Base-by-base conservation (phyloP, 2,113 vertebrate species). In the Oncorhynchus mykiss region DNA sequence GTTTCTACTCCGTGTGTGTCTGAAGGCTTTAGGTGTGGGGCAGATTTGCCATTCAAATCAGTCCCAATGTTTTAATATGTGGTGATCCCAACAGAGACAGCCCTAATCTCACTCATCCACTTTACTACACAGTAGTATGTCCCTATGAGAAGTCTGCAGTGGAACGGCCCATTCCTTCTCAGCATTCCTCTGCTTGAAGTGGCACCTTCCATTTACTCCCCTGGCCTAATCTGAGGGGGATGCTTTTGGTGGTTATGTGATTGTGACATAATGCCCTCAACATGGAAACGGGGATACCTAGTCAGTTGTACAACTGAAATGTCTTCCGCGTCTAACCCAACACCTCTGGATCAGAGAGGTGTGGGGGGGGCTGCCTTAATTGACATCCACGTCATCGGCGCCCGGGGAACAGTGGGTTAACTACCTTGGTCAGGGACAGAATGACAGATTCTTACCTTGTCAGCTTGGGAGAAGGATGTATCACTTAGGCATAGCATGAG, bases 91-190 rank as follows among this genome's bases (percentile, higher is more conserved):
- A 72, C n/a, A 62, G 78, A 75, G 82, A 60, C 72, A 2, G 1
- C 29, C 5, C 62, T 91, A 90, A 92, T 91, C 86, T 76, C 76
- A 85, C 86, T 88, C 81, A 87, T 89, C 83, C 72, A 75, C 85
- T 81, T 84, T 65, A 87, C 77, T 74, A 79, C 72, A 45, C 25
- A 13, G 51, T 9, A 67, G 54, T 73, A 74, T 77, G 24, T 1
- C 67, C 16, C 2, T 67, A 78, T 65, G 70, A 72, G 25, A 72
- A 72, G 49, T 64, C 75, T 3, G 5, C 59, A 70, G 20, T 89
- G 85, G 80, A 75, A 70, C 1, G 70, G 27, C 69, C 85, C 76
- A 1, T 59, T 57, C 57, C 59, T 27, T 60, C 57, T 45, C 69
- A 39, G 31, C 34, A 68, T 78, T 27, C 25, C 5, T 70, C 57